phyloP scores from a whole-genome alignment of 2,113 vertebrate species.

The Bos taurus region ARS-UCD2.0 NC_037338.1:39285501-39286000 shows the following conservation, averaged over 20 bases:
- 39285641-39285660: not conserved
- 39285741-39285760: not conserved
- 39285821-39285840: not conserved
- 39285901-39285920: not conserved
- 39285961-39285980: not conserved
- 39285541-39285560: not conserved
- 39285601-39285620: not conserved
- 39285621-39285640: not conserved
- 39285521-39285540: not conserved
- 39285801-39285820: not conserved
- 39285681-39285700: rapidly evolving
- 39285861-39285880: not conserved
- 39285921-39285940: not conserved
- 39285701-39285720: not conserved
- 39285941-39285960: not conserved
- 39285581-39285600: not conserved
- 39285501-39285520: not conserved
- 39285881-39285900: not conserved
- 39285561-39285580: not conserved
- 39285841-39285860: not conserved
- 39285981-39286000: not conserved
- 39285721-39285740: not conserved
- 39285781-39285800: not conserved
- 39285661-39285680: not conserved
- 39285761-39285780: not conserved